phyloP scores from a whole-genome alignment of 2,113 vertebrate genomes.

The Callospermophilus lateralis region DNA sequence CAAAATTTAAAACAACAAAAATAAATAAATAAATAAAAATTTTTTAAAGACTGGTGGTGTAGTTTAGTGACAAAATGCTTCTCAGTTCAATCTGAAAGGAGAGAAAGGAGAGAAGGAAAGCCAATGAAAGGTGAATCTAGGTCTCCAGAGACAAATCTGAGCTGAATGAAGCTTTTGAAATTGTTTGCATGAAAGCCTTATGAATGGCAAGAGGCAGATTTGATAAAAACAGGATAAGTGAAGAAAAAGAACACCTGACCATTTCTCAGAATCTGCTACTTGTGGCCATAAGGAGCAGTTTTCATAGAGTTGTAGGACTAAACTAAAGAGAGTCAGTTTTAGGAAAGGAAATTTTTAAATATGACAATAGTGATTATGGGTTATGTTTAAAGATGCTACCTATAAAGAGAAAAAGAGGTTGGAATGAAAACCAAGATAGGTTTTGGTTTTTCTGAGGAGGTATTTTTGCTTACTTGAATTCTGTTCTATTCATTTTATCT shows the following conservation, averaged over 20 bases:
- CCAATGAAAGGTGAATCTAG: background rate
- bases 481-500: conserved; percentile 9
- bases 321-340: background rate
- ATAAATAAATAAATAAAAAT: too few species aligned
- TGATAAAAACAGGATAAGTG: background rate
- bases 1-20: too few species aligned
- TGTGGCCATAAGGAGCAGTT: background rate
- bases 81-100: too few species aligned
- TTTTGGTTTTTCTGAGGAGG: background rate
- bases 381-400: conserved; percentile 22
- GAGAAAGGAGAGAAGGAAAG: background rate
- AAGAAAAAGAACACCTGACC: background rate
- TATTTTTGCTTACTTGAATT: conserved; percentile 38
- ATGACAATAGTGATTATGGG: background rate
- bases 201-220: background rate
- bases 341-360: background rate
- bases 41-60: too few species aligned
- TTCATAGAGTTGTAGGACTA: background rate
- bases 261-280: background rate
- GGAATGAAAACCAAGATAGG: background rate
- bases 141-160: conserved; percentile 5
- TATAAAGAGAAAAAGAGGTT: background rate
- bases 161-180: background rate
- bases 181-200: background rate
- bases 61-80: too few species aligned